phyloP scores from a whole-genome alignment of 2,797 vertebrate genomes.

The Schizothorax lantsangensis region DNA sequence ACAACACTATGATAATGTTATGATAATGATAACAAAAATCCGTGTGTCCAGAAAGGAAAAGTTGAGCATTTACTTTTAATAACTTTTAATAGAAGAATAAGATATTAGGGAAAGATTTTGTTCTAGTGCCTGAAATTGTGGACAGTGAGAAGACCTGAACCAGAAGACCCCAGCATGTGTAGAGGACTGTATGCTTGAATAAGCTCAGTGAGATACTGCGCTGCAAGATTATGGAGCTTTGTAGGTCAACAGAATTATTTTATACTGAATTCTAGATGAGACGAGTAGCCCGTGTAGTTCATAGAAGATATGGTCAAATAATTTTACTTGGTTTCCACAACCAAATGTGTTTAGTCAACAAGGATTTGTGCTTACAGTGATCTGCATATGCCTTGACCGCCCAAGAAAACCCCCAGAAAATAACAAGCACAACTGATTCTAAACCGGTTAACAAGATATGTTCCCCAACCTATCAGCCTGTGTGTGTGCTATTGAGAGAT shows the following conservation, averaged over 20 bases:
- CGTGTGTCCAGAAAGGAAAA: too few species aligned
- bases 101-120: neutral
- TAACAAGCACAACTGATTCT: conserved; percentile 12
- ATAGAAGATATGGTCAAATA: neutral
- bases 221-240: conserved; percentile 17
- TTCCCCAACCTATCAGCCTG: neutral
- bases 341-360: neutral
- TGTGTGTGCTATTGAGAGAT: conserved; percentile 33
- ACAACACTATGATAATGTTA: neutral
- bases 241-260: conserved; percentile 20
- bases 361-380: neutral
- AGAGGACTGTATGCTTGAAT: neutral
- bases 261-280: conserved; percentile 32
- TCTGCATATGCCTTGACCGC: neutral
- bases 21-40: neutral
- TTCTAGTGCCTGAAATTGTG: neutral
- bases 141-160: neutral
- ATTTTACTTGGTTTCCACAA: conserved; percentile 12
- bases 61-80: neutral
- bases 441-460: conserved; percentile 21
- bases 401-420: neutral
- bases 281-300: neutral
- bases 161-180: neutral
- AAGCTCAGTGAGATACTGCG: neutral
- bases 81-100: neutral